phyloP scores from a whole-genome alignment of 1,140 invertebrate genomes.

The Ceratosolen fusciceps region DNA sequence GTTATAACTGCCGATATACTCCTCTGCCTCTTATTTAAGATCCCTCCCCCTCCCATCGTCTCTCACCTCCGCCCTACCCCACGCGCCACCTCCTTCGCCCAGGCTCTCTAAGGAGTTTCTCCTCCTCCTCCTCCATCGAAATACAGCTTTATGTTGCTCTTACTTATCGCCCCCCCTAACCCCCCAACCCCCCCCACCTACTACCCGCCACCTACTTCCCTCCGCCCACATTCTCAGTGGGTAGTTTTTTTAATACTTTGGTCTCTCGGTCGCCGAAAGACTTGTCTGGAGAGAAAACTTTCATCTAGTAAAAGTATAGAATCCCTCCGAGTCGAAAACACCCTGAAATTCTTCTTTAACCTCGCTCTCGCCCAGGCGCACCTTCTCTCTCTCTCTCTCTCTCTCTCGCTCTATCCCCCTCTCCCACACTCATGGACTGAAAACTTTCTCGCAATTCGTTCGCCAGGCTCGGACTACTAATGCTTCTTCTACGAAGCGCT shows the following conservation, averaged over 20 bases:
- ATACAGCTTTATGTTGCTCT: not conserved
- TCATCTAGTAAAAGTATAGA: slow-evolving; percentile 43
- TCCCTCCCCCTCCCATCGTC: not conserved
- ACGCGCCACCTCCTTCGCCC: too few relatives aligned
- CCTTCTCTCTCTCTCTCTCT: too few relatives aligned
- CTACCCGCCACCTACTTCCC: not conserved
- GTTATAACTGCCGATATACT: not conserved
- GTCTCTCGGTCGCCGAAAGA: not conserved
- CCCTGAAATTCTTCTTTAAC: slow-evolving; percentile 31
- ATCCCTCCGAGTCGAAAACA: slow-evolving; percentile 9
- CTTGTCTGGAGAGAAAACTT: slow-evolving; percentile 43
- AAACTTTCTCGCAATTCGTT: slow-evolving; percentile 36
- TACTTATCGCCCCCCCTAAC: not conserved
- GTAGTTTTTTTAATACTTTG: not conserved
- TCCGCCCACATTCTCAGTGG: not conserved
- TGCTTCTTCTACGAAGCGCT: slow-evolving; percentile 13
- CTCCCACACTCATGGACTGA: not conserved
- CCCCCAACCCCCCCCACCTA: not conserved
- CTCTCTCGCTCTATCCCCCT: too few relatives aligned
- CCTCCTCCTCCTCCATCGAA: slow-evolving; percentile 22
- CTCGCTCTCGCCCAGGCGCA: too few relatives aligned
- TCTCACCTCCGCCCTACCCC: slow-evolving; percentile 23
- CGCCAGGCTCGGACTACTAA: not conserved
- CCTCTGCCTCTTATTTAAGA: not conserved
- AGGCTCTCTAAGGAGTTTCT: slow-evolving; percentile 27